phyloP scores from a whole-genome alignment of 2,797 vertebrate genomes.

The Notolabrus celidotus region DNA sequence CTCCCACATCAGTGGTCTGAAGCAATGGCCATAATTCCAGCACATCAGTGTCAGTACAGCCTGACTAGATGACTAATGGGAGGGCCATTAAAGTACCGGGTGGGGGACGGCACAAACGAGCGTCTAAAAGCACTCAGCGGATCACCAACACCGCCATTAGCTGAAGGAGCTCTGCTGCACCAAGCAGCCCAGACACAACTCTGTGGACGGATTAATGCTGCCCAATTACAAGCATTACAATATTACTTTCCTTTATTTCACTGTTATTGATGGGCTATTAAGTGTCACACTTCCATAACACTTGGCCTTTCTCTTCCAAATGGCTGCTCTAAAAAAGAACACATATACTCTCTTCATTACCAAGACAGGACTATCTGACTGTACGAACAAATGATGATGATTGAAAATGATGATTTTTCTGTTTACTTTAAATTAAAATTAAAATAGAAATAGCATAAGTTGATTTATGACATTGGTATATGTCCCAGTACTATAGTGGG shows the following conservation, averaged over 20 bases:
- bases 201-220: constrained; percentile 43
- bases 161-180: constrained; percentile 60
- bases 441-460: too few relatives aligned
- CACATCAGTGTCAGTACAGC: constrained; percentile 58
- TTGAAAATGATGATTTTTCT: too few relatives aligned
- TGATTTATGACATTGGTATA: too few relatives aligned
- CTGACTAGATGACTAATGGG: constrained; percentile 69
- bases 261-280: background rate
- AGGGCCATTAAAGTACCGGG: constrained; percentile 53
- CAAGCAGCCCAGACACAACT: constrained; percentile 40
- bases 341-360: background rate
- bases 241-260: background rate
- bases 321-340: background rate
- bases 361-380: too few relatives aligned
- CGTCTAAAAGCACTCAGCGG: constrained; percentile 64
- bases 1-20: constrained; percentile 52
- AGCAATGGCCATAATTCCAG: constrained; percentile 44
- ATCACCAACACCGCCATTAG: constrained; percentile 67
- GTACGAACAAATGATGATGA: too few relatives aligned
- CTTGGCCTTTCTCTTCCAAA: background rate
- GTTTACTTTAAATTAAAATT: too few relatives aligned
- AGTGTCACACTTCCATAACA: constrained; percentile 1
- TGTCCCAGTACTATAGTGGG: too few relatives aligned
- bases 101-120: constrained; percentile 64
- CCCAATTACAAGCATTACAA: constrained; percentile 43